A percentile compares a stretch with the other conserved stretches of the same genome.
Conservation (phyloP, 1,140 invertebrate species). For the Leucophenga varia region DNA sequence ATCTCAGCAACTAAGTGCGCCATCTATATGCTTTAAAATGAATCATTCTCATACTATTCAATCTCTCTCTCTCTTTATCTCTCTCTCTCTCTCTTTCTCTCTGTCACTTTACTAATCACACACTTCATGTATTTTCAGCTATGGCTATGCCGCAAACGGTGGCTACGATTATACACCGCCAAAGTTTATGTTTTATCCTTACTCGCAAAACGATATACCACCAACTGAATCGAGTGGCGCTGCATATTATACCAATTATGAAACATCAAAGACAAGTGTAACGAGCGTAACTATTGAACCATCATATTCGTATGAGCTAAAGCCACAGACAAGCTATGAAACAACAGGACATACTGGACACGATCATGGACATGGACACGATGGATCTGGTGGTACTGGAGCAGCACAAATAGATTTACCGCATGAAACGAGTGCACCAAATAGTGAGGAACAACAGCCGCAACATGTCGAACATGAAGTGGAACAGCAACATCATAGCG, state of each 20-base stretch:
- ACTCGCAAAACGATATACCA: slow-evolving; percentile 49
- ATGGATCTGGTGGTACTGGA: no score
- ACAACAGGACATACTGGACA: slow-evolving; percentile 6
- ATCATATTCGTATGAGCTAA: slow-evolving; percentile 54
- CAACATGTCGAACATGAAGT: not conserved
- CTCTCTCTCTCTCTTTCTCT: no score
- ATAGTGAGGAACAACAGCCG: not conserved
- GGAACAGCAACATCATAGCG: not conserved
- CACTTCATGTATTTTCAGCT: slow-evolving; percentile 22
- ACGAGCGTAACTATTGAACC: slow-evolving; percentile 49
- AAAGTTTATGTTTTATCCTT: slow-evolving; percentile 54
- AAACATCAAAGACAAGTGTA: slow-evolving; percentile 25
- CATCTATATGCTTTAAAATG: no score
- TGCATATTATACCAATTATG: slow-evolving; percentile 26
- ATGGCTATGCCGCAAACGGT: slow-evolving; percentile 40
- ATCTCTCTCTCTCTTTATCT: no score
- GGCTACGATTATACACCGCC: slow-evolving; percentile 48
- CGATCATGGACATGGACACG: slow-evolving; percentile 5
- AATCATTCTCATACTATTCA: slow-evolving; percentile 1
- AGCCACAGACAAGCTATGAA: slow-evolving; percentile 46
- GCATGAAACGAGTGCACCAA: slow-evolving; percentile 14
- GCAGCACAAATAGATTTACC: slow-evolving; percentile 45
- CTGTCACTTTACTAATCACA: not conserved
- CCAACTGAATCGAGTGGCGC: slow-evolving; percentile 19
- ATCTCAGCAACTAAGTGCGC: no score